Evolutionary conservation across 2,888 invertebrate genomes (phyloP), one percentile per base, ranked within the genome.

Genomic region (Ashinkailepas kermadecensis): DNA sequence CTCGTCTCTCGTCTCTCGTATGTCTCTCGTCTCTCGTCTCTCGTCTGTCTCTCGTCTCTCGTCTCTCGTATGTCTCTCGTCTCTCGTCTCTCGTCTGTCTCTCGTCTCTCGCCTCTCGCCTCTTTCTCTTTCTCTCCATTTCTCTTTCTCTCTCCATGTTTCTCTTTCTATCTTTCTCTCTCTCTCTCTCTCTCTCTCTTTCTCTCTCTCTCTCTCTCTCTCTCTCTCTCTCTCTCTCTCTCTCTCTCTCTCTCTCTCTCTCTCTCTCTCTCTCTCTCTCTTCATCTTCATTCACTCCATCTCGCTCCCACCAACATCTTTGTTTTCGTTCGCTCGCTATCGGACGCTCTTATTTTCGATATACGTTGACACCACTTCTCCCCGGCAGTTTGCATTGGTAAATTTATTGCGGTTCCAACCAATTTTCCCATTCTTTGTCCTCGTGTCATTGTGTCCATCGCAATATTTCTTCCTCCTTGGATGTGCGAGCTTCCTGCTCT

Each of bases 161-260:
- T 79, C 65, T 81, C 57, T 25, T 58, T 65, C 25, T 57, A 25
- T 74, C 59, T 58, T 15, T 65, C 65, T 65, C 65, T 65, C 58
- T 79, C 81, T 79, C 56, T 65, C 81, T 65, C 59, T 57, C 82
- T 58, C 57, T 65, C 80, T 58, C 67, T 64, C 81, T 64, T n/a
- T 65, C 79, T 79, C 65, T 56, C 81, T 79, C 65, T 79, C 65
- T 65, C 23, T 65, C 23, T 65, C 23, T 65, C 65, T 65, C 23
- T 65, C 65, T 65, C 65, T 65, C 65, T 65, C 65, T 65, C 65
- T 65, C 23, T 65, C 65, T 65, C 65, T 65, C 65, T 65, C 65
- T 65, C 65, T 65, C 65, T 65, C 23, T 65, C 65, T 65, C 65
- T 65, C 65, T 65, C 65, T 65, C 65, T 65, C 67, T 67, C 67